Percentiles rank a stretch among this genome's conserved stretches.
phyloP scores from a whole-genome alignment of 1,140 invertebrate species.

The Brachionus koreanus region DNA sequence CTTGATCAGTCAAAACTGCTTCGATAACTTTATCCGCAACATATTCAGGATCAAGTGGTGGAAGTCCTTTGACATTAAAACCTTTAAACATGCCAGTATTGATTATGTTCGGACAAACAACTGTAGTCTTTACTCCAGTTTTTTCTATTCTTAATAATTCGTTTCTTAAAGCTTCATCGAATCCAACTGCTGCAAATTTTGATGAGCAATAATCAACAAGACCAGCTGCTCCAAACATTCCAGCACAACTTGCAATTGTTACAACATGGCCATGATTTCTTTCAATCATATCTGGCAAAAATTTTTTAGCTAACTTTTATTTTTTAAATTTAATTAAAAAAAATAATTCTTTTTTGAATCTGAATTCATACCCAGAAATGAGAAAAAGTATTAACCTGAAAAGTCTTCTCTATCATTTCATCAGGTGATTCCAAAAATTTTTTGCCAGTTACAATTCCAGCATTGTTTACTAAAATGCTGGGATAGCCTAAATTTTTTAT shows the following conservation, averaged over 20 bases:
- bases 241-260: slow-evolving; percentile 86
- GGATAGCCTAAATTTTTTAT: slow-evolving; percentile 68
- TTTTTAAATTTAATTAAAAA: not conserved
- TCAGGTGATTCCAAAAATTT: slow-evolving; percentile 79
- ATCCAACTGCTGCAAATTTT: slow-evolving; percentile 87
- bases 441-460: slow-evolving; percentile 81
- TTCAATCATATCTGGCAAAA: slow-evolving; percentile 75
- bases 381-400: slow-evolving; percentile 66
- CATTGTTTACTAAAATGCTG: slow-evolving; percentile 87
- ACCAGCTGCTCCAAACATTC: slow-evolving; percentile 63
- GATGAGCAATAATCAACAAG: slow-evolving; percentile 90
- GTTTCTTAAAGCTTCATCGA: slow-evolving; percentile 67
- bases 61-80: slow-evolving; percentile 58
- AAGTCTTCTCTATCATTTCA: slow-evolving; percentile 63
- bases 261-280: slow-evolving; percentile 85
- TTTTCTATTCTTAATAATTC: slow-evolving; percentile 49
- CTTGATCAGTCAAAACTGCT: slow-evolving; percentile 75
- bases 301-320: slow-evolving; percentile 59
- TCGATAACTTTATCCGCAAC: slow-evolving; percentile 77
- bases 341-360: not conserved
- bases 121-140: slow-evolving; percentile 75
- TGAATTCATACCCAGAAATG: slow-evolving; percentile 63
- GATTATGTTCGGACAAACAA: slow-evolving; percentile 88
- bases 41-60: slow-evolving; percentile 76
- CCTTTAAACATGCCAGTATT: slow-evolving; percentile 92